Evolutionary conservation across 2,113 vertebrate species (phyloP).

Genomic region (Zosterops hypoxanthus): DNA sequence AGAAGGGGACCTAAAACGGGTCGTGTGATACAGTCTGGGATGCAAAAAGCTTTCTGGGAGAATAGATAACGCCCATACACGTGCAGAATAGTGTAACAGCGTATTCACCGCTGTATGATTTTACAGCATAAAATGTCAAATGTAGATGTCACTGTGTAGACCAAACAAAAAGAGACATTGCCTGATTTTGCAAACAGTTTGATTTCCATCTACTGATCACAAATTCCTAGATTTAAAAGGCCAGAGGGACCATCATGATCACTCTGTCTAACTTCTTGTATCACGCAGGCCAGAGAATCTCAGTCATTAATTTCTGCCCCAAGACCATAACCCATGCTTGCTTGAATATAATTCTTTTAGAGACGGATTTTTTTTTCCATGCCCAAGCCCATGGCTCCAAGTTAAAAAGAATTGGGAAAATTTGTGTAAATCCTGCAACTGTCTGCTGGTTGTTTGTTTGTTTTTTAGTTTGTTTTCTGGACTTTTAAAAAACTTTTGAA

Average conservation of each 20-base stretch:
- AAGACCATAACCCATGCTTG: neutral
- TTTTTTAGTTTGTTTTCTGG: neutral
- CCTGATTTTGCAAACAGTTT: neutral
- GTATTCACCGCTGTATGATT: neutral
- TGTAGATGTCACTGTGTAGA: neutral
- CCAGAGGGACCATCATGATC: neutral
- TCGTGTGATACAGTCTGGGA: neutral
- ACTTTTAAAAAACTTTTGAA: neutral
- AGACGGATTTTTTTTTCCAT: neutral
- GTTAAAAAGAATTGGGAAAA: neutral
- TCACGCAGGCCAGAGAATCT: neutral
- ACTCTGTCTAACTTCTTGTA: neutral
- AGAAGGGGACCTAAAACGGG: neutral
- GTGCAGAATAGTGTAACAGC: neutral
- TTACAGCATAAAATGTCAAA: neutral
- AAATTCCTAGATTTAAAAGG: constrained; percentile 18
- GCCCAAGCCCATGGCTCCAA: neutral
- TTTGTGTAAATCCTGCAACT: neutral
- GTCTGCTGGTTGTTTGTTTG: neutral
- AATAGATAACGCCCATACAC: neutral
- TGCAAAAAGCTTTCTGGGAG: neutral
- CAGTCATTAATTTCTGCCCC: neutral
- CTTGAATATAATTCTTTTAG: neutral
- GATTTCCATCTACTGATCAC: neutral
- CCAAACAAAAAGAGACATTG: neutral